Evolutionary conservation across 2,113 vertebrate species (phyloP), one percentile per base, ranked within the genome.

Genomic region (Ramphastos sulfuratus): DNA sequence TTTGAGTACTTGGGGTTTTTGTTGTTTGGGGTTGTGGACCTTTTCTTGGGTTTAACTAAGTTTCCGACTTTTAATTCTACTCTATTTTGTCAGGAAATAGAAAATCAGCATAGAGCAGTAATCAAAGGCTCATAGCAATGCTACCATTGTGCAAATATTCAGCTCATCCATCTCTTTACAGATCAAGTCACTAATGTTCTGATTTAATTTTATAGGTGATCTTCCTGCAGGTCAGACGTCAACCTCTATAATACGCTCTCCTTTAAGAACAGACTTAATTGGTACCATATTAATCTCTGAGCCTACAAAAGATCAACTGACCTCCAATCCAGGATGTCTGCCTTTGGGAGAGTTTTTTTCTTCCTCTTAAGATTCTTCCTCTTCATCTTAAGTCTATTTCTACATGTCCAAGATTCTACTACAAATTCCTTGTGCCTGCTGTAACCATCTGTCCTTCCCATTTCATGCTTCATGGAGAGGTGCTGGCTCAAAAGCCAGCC

Each of bases 381-480:
- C 76, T 85, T 94, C 59, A 42, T 86, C 20, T 75, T 46, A 79
- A 76, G 18, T 3, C 65, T 50, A 14, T 52, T 90, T 46, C 54
- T 92, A 61, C 12, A 37, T 8, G 20, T 54, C 79, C 33, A 89
- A 93, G 48, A 46, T 76, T 89, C 30, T 76, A 39, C 50, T 31
- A 77, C 54, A 74, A 75, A n/a, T 54, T 94, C 59, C 71, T 37
- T 12, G 9, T 63, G 39, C 66, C 74, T 82, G 71, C 67, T 82
- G 15, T 42, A 76, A 39, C 88, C 86, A 89, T 96, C 81, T 95
- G 92, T 87, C 81, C 84, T 82, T 92, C 54, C 58, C 79, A 12
- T 39, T 72, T n/a, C 46, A 16, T 6, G 25, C 50, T 60, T 82
- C n/a, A 66, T 4, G 7, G 39, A n/a, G 31, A 65, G 24, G 66